phyloP scores from a whole-genome alignment of 2,797 vertebrate genomes.

The Psittacula derbiana region DNA sequence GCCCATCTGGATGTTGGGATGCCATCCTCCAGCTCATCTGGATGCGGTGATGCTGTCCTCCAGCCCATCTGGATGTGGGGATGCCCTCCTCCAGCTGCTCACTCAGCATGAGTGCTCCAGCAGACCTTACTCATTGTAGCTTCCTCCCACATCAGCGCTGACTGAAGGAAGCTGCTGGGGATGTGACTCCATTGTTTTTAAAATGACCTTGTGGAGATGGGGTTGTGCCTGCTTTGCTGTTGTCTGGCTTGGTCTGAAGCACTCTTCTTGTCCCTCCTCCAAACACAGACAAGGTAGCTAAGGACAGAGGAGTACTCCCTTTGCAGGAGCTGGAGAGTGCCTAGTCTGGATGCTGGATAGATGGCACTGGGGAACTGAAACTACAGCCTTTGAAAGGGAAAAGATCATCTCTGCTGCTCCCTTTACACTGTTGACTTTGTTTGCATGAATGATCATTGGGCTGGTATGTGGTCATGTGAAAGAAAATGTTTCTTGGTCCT shows the following conservation, averaged over 20 bases:
- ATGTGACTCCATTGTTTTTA: background rate
- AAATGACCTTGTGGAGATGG: background rate
- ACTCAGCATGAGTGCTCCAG: accelerated
- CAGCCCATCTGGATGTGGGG: background rate
- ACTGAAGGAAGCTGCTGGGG: background rate
- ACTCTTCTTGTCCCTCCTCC: background rate
- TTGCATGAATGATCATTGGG: background rate
- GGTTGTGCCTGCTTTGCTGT: background rate
- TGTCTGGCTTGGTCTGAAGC: background rate
- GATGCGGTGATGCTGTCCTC: accelerated
- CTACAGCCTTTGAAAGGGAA: background rate
- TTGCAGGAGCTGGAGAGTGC: background rate
- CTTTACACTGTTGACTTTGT: background rate
- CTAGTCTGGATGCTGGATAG: background rate
- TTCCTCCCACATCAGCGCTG: background rate
- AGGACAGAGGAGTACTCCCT: background rate
- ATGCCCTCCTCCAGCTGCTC: background rate
- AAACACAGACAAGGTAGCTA: background rate
- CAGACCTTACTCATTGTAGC: background rate
- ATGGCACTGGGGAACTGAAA: background rate
- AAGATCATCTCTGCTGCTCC: background rate
- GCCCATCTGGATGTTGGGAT: background rate
- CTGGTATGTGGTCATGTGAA: background rate
- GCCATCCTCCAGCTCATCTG: background rate
- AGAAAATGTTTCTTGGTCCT: background rate